Percentiles rank a stretch among this genome's conserved stretches.
phyloP scores from a whole-genome alignment of 2,113 vertebrate genomes.

The Alouatta palliata region DNA sequence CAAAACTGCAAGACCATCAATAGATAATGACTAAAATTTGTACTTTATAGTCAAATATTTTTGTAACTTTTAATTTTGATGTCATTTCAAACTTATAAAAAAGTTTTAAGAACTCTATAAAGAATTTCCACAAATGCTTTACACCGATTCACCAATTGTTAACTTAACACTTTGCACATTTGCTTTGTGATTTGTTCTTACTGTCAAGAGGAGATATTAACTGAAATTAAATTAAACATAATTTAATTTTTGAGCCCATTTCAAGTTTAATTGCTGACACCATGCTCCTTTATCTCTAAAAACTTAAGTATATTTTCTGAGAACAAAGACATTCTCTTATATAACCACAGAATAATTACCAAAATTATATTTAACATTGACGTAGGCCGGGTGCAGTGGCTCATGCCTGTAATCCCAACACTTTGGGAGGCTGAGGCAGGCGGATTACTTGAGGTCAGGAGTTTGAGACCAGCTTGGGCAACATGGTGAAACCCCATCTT shows the following conservation, averaged over 20 bases:
- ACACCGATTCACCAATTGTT: neutral
- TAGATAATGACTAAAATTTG: constrained; percentile 8
- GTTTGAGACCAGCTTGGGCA: no score
- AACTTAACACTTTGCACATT: constrained; percentile 16
- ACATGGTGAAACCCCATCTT: no score
- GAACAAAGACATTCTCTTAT: constrained; percentile 31
- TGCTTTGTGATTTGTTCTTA: neutral
- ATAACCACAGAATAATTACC: constrained; percentile 16
- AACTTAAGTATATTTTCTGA: neutral
- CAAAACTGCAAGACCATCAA: neutral
- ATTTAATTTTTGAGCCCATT: neutral
- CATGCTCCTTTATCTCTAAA: neutral
- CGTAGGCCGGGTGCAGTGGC: no score
- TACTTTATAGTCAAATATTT: neutral
- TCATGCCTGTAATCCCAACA: no score
- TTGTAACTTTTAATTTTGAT: constrained; percentile 29
- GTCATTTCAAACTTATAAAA: constrained; percentile 1
- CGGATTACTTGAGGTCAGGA: no score
- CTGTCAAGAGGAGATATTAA: neutral
- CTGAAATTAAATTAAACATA: neutral
- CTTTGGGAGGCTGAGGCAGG: no score
- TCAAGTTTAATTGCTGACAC: neutral
- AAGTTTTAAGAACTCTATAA: neutral
- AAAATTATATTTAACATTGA: constrained; percentile 35
- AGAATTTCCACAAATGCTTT: neutral